phyloP scores from a whole-genome alignment of 2,888 invertebrate genomes.

The Parelbella ahira region DNA sequence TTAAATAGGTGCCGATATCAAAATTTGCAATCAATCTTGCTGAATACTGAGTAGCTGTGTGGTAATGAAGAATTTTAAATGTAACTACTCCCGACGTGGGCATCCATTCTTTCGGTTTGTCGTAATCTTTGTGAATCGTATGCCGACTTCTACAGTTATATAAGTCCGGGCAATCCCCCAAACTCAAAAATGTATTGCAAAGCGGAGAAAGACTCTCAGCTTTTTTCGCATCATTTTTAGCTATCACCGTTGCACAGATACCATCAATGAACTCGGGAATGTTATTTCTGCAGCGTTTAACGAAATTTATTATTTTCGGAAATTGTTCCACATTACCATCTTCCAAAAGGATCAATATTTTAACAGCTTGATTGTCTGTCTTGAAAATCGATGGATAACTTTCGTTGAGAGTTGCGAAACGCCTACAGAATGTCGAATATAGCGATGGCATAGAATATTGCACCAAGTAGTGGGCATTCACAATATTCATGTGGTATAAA shows the following conservation, averaged over 20 bases:
- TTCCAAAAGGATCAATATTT: slow-evolving; percentile 80
- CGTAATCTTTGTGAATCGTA: slow-evolving; percentile 71
- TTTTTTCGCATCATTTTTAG: slow-evolving; percentile 62
- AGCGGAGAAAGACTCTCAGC: slow-evolving; percentile 64
- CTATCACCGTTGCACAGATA: slow-evolving; percentile 50
- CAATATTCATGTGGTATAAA: slow-evolving; percentile 82
- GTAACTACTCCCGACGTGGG: slow-evolving; percentile 78
- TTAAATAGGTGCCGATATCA: slow-evolving; percentile 36
- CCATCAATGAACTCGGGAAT: slow-evolving; percentile 53
- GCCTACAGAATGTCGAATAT: slow-evolving; percentile 84
- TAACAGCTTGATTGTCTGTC: slow-evolving; percentile 41
- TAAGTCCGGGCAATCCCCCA: slow-evolving; percentile 82
- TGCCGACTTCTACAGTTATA: slow-evolving; percentile 83
- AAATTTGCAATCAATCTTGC: slow-evolving; percentile 65
- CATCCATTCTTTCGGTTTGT: slow-evolving; percentile 74
- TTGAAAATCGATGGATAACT: slow-evolving; percentile 75
- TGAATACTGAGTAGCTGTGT: slow-evolving; percentile 82
- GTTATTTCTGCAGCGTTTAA: slow-evolving; percentile 68
- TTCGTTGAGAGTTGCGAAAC: slow-evolving; percentile 84
- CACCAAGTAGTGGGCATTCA: slow-evolving; percentile 83
- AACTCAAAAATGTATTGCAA: slow-evolving; percentile 82
- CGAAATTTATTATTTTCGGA: slow-evolving; percentile 81
- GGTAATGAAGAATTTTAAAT: slow-evolving; percentile 78
- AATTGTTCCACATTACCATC: slow-evolving; percentile 80
- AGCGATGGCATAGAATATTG: slow-evolving; percentile 85